Base-by-base conservation (phyloP, 1,140 invertebrate genomes). In the Cryptotermes secundus region DNA sequence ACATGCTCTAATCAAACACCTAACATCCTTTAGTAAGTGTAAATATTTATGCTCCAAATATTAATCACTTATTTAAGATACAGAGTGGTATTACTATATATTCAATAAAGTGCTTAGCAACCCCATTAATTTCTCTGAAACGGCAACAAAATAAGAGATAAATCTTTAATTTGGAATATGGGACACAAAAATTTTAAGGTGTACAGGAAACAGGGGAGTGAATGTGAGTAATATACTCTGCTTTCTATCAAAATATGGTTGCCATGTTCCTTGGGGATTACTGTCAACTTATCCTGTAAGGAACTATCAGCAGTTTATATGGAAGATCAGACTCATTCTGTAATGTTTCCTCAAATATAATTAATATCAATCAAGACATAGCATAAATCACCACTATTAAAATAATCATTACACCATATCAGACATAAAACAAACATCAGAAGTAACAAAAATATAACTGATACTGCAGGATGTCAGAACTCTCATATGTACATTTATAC, bases 371-470 rank as follows among this genome's bases (percentile, higher is more conserved):
- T n/a, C n/a, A n/a, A n/a, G n/a, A n/a, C n/a, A n/a, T n/a, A n/a
- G n/a, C n/a, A n/a, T n/a, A n/a, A n/a, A n/a, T n/a, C n/a, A n/a
- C n/a, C 26, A 31, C 4, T 31, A n/a, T 31, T 72, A 72, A 31
- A 72, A n/a, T 72, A 72, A 31, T 72, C 26, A 12, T 14, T 31
- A 72, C n/a, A 31, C 1, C n/a, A 26, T 14, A 31, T 72, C 59
- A n/a, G 59, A 9, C 59, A 72, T 72, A 72, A 72, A 72, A 59
- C 19, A 24, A 22, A 59, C 19, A 22, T 4, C 7, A 59, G 19
- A 59, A 72, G 26, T 72, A 72, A 72, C 59, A 72, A 72, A 72
- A 72, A 72, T 72, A 72, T 72, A 72, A 72, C 59, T 16, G 16
- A 72, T 31, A 72, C 31, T 31, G 7, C 6, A 72, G 10, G 6